Percentiles rank a stretch among this genome's conserved stretches.
Evolutionary conservation across 2,113 vertebrate genomes (phyloP).

Genomic region (Silurus meridionalis): DNA sequence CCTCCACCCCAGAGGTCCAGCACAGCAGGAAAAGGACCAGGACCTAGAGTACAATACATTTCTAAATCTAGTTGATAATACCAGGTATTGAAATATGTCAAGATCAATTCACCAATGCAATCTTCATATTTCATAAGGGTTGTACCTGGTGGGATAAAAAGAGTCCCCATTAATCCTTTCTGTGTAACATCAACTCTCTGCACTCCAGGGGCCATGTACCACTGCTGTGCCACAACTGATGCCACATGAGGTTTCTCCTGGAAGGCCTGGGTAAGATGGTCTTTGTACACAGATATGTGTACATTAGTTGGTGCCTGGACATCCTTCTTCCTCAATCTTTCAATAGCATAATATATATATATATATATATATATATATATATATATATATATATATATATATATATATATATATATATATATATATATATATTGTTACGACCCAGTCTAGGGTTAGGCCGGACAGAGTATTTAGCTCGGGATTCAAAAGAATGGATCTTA

Average conservation of each 20-base stretch:
- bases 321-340: slow-evolving; percentile 68
- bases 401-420: too few relatives aligned
- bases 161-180: slow-evolving; percentile 58
- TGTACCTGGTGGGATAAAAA: slow-evolving; percentile 73
- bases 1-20: slow-evolving; percentile 76
- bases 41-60: slow-evolving; percentile 60
- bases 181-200: slow-evolving; percentile 62
- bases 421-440: too few relatives aligned
- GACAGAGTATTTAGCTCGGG: too few relatives aligned
- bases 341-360: not conserved
- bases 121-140: not conserved
- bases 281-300: slow-evolving; percentile 64
- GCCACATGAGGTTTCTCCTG: slow-evolving; percentile 54
- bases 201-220: slow-evolving; percentile 70
- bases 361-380: not conserved
- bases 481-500: too few relatives aligned
- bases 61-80: not conserved
- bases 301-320: slow-evolving; percentile 62
- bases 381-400: too few relatives aligned
- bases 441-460: too few relatives aligned
- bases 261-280: slow-evolving; percentile 62
- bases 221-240: slow-evolving; percentile 63
- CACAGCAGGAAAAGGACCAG: slow-evolving; percentile 73
- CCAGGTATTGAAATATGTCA: not conserved
- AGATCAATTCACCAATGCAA: not conserved